These are phyloP conservation scores for Zophobas atratus DNA, from an alignment of 1,140 invertebrate species.

Conservation along the genomic window DNA sequence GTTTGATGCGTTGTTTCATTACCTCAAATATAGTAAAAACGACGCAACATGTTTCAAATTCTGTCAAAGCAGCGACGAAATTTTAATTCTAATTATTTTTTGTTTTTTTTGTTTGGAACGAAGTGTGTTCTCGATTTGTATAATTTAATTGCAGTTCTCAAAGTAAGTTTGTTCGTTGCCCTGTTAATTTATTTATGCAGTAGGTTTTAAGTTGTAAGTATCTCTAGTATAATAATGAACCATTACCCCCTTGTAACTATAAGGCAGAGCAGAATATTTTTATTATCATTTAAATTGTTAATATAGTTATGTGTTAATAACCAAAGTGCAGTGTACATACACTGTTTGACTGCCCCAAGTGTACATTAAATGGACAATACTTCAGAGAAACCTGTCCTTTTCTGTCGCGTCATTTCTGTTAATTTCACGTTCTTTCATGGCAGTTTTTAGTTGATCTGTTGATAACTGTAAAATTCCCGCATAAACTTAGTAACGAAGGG, in stretches of 20 bases:
- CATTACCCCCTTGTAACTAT: slow-evolving; percentile 58
- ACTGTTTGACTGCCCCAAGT: slow-evolving; percentile 47
- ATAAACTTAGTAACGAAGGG: slow-evolving; percentile 47
- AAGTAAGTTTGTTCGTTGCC: slow-evolving; percentile 32
- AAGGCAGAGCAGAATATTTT: slow-evolving; percentile 66
- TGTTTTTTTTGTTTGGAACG: too few species aligned
- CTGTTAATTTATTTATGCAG: slow-evolving; percentile 48
- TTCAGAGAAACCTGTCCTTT: slow-evolving; percentile 24
- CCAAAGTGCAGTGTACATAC: slow-evolving; percentile 51
- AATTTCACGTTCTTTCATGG: slow-evolving; percentile 26
- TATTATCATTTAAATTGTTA: slow-evolving; percentile 61
- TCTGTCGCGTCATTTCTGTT: slow-evolving; percentile 13
- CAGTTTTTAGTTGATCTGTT: slow-evolving; percentile 46
- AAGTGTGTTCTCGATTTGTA: neutral
- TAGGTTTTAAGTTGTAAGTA: slow-evolving; percentile 59
- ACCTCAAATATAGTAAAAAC: slow-evolving; percentile 21
- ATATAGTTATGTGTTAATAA: slow-evolving; percentile 53
- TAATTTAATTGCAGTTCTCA: neutral
- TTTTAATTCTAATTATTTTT: neutral
- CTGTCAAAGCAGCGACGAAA: slow-evolving; percentile 22
- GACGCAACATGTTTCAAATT: slow-evolving; percentile 20
- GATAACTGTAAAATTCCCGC: slow-evolving; percentile 41
- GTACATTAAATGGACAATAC: slow-evolving; percentile 53
- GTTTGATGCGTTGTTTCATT: slow-evolving; percentile 44
- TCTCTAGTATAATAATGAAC: slow-evolving; percentile 52